These are phyloP conservation scores for Chouioia cunea DNA, from an alignment of 2,888 invertebrate species.

Conservation along the genomic window DNA sequence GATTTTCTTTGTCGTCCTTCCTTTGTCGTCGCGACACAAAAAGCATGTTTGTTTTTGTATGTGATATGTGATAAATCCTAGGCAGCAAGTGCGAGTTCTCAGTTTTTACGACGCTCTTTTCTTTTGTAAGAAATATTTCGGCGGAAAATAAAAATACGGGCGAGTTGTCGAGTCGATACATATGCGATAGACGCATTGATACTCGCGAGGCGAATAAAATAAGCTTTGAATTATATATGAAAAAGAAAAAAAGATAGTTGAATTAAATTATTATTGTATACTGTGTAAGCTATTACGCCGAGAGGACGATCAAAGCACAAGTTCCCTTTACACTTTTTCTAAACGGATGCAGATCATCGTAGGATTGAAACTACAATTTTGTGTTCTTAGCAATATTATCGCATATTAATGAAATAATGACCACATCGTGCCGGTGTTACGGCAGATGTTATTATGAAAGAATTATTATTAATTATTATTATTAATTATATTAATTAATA, in stretches of 20 bases:
- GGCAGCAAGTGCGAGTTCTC: no score
- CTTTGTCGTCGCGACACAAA: no score
- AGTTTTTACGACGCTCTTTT: no score
- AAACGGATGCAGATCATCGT: slow-evolving; percentile 51
- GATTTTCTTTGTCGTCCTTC: no score
- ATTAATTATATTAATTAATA: slow-evolving; percentile 48
- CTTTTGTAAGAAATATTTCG: no score
- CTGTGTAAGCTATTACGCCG: slow-evolving; percentile 13
- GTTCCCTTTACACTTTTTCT: slow-evolving; percentile 58
- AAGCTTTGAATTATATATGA: slow-evolving; percentile 35
- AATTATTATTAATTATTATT: slow-evolving; percentile 41
- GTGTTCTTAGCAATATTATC: slow-evolving; percentile 50
- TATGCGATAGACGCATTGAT: no score
- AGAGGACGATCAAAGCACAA: slow-evolving; percentile 53
- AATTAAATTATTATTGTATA: slow-evolving; percentile 41
- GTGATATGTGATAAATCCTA: no score
- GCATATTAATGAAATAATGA: slow-evolving; percentile 40
- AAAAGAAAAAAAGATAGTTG: slow-evolving; percentile 28
- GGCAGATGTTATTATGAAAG: slow-evolving; percentile 39
- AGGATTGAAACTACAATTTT: slow-evolving; percentile 48
- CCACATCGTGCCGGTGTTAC: slow-evolving; percentile 18
- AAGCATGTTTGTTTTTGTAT: no score
- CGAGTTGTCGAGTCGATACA: no score
- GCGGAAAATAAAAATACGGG: no score
- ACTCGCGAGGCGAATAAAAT: no score